Evolutionary conservation across 2,888 invertebrate genomes (phyloP).

Genomic region (Byasa hedistus): DNA sequence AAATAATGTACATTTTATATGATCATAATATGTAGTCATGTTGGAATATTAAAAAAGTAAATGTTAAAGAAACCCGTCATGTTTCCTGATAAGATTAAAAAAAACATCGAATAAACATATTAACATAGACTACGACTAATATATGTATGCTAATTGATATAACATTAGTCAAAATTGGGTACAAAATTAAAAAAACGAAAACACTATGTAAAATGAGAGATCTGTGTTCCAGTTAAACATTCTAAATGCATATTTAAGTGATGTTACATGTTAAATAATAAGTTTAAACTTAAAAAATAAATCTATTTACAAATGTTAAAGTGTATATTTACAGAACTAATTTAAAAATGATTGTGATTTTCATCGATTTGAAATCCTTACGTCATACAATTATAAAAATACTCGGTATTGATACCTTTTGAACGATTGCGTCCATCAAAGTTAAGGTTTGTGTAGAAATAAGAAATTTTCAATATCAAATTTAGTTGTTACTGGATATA

Average conservation of each 20-base stretch:
- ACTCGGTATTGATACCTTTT: neutral
- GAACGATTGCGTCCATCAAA: neutral
- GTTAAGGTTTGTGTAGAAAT: neutral
- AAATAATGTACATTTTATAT: slow-evolving; percentile 5
- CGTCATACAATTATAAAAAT: neutral
- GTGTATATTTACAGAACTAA: slow-evolving; percentile 47
- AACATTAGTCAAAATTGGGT: slow-evolving; percentile 3
- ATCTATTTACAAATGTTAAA: slow-evolving; percentile 39
- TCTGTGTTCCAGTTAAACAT: slow-evolving; percentile 23
- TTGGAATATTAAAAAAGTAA: neutral
- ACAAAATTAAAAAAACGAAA: slow-evolving; percentile 8
- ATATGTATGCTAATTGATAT: neutral
- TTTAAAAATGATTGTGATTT: slow-evolving; percentile 36
- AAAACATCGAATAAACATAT: neutral
- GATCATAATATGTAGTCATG: slow-evolving; percentile 2
- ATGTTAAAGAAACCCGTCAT: slow-evolving; percentile 25
- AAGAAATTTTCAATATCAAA: too few relatives aligned
- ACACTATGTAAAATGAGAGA: slow-evolving; percentile 22
- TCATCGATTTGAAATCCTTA: slow-evolving; percentile 29
- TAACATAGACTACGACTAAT: neutral
- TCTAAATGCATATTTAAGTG: slow-evolving; percentile 6
- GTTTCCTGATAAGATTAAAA: slow-evolving; percentile 15
- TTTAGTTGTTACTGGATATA: too few relatives aligned
- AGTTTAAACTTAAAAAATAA: slow-evolving; percentile 31
- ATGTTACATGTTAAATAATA: slow-evolving; percentile 5